phyloP scores from a whole-genome alignment of 2,888 invertebrate genomes.

The Sabatieria punctata region DNA sequence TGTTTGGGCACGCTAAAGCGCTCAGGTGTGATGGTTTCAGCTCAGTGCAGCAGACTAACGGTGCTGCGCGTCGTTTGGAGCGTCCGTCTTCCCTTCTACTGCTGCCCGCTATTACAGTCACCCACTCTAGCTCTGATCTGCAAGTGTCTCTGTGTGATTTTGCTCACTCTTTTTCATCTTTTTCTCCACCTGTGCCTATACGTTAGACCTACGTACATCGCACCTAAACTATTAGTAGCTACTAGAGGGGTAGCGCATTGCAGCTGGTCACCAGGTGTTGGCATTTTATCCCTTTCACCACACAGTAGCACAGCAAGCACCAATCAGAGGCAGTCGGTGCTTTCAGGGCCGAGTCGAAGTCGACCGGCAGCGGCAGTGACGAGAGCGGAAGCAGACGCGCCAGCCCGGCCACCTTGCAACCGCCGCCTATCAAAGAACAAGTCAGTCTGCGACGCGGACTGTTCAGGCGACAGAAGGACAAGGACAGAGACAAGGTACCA shows the following conservation, averaged over 20 bases:
- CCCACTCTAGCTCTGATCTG: no score
- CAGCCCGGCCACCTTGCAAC: constrained; percentile 15
- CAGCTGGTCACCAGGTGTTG: no score
- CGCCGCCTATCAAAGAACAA: constrained; percentile 15
- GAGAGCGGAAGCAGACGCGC: constrained; percentile 30
- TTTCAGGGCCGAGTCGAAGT: constrained; percentile 34
- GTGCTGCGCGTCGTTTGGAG: not conserved
- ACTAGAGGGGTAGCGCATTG: no score
- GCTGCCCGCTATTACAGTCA: no score
- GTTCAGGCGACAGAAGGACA: constrained; percentile 20
- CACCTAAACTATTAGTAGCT: no score
- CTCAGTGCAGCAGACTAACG: not conserved
- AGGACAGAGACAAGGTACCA: no score
- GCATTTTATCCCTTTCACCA: no score
- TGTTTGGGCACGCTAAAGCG: no score
- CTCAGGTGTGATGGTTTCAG: not conserved
- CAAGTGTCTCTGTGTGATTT: no score
- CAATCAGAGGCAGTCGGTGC: no score
- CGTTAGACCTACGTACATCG: no score
- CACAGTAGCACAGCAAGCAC: no score
- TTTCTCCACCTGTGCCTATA: not conserved
- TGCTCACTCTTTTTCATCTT: not conserved
- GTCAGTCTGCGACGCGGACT: constrained; percentile 24
- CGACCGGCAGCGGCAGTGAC: constrained; percentile 56
- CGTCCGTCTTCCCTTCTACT: not conserved